Conservation (phyloP, 2,888 invertebrate genomes). For the Limenitis camilla region DNA sequence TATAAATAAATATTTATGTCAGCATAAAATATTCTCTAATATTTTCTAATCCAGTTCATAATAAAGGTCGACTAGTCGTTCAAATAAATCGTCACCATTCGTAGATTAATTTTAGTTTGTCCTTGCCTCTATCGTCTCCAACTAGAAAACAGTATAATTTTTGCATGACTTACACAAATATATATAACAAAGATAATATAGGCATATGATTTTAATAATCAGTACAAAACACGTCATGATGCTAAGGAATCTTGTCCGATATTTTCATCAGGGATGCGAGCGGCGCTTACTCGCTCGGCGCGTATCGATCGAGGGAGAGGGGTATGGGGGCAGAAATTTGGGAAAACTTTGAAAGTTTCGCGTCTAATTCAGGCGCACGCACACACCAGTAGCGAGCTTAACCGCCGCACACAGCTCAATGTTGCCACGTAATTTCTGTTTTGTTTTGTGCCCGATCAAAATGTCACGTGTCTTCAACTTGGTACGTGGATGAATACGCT, state of each 20-base stretch:
- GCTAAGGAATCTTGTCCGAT: constrained; percentile 64
- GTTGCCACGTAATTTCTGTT: constrained; percentile 58
- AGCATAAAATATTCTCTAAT: no score
- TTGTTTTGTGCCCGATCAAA: constrained; percentile 60
- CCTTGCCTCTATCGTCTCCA: no score
- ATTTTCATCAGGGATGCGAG: constrained; percentile 62
- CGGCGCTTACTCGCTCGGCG: constrained; percentile 55
- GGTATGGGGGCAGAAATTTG: constrained; percentile 68
- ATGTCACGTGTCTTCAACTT: constrained; percentile 60
- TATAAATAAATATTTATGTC: no score
- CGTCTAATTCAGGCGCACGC: constrained; percentile 76
- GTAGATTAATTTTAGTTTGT: no score
- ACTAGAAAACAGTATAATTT: no score
- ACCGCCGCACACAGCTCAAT: constrained; percentile 45
- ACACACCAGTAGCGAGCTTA: constrained; percentile 57
- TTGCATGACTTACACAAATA: no score
- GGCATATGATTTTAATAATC: no score
- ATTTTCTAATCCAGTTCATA: no score
- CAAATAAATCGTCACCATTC: no score
- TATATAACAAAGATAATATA: no score
- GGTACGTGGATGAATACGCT: constrained; percentile 19
- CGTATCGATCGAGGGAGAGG: constrained; percentile 62
- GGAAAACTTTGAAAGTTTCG: constrained; percentile 76
- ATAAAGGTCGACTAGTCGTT: no score
- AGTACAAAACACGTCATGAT: constrained; percentile 53